Evolutionary conservation across 2,113 vertebrate genomes (phyloP), one percentile per base, ranked within the genome.

Genomic region (Lepisosteus osseus): DNA sequence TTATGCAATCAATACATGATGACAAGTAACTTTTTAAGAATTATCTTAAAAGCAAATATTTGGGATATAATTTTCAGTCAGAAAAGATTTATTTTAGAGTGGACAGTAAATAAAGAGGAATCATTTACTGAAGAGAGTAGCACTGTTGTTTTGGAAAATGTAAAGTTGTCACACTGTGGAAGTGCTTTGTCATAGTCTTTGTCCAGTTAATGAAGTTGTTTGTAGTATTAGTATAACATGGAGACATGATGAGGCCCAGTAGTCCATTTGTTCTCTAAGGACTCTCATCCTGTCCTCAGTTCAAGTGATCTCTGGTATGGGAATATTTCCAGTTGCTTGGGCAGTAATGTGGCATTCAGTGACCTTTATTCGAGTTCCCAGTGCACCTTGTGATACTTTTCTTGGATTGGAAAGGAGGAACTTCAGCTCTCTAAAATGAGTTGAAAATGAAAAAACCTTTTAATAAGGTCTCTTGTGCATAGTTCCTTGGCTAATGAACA

Each of bases 391-490:
- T 63, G 17, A 3, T 17, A 41, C 51, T 66, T 43, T 41, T 56
- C 56, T 6, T 45, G 59, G 70, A 66, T 44, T 73, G 65, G n/a
- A 77, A 68, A 72, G 76, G 15, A 66, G 72, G 45, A 59, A 77
- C 72, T 54, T 61, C 78, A 79, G 71, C 75, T 75, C 73, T 64
- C 70, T 69, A 78, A 68, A 67, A 29, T 29, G 29, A 29, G 29
- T 29, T 29, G 29, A 29, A 29, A 84, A 77, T 68, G 65, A 74
- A 70, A 57, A 62, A 17, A 65, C 61, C 62, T 78, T 74, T 80
- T 78, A 77, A 84, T 84, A 78, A 85, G 78, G 47, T 80, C 83
- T 77, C 83, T 70, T 45, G 69, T 74, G 74, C 67, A 64, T 64
- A 61, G 7, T 17, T 61, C 68, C 67, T 68, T 72, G 67, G 69